These are phyloP conservation scores for Caenorhabditis afra DNA, from an alignment of 2,888 invertebrate genomes.

Conservation along the genomic window DNA sequence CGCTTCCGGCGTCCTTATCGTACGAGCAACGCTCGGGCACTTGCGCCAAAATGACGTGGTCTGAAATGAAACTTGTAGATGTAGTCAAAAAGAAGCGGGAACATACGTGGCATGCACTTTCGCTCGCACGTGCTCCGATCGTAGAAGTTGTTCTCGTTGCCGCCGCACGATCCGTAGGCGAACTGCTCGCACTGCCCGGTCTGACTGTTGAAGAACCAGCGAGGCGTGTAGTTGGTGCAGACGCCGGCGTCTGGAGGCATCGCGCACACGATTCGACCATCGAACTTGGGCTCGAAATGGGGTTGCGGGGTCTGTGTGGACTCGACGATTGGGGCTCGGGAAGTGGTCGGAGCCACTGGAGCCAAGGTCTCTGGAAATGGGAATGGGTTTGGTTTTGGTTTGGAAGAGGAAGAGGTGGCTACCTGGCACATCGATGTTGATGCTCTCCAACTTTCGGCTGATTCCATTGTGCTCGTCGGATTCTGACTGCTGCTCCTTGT, in stretches of 20 bases:
- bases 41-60: conserved; percentile 61
- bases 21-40: conserved; percentile 76
- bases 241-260: conserved; percentile 77
- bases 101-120: conserved; percentile 64
- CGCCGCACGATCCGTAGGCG: conserved; percentile 78
- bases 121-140: conserved; percentile 69
- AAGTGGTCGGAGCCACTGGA: conserved; percentile 13
- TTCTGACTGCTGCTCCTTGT: conserved; percentile 23
- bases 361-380: conserved; percentile 31
- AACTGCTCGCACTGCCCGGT: conserved; percentile 77
- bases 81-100: neutral
- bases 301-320: conserved; percentile 19
- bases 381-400: too few relatives aligned
- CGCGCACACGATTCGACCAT: conserved; percentile 68
- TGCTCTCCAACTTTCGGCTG: conserved; percentile 28
- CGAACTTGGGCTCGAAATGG: conserved; percentile 59
- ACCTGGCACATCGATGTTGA: conserved; percentile 49
- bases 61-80: conserved; percentile 14
- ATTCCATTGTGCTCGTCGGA: conserved; percentile 29
- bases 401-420: too few relatives aligned
- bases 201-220: conserved; percentile 79
- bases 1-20: conserved; percentile 74
- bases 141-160: conserved; percentile 79
- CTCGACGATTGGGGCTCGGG: too few relatives aligned
- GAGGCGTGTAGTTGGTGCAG: conserved; percentile 72